These are phyloP conservation scores for Epinotia brunnichana DNA, from an alignment of 2,888 invertebrate genomes.

Conservation along the genomic window DNA sequence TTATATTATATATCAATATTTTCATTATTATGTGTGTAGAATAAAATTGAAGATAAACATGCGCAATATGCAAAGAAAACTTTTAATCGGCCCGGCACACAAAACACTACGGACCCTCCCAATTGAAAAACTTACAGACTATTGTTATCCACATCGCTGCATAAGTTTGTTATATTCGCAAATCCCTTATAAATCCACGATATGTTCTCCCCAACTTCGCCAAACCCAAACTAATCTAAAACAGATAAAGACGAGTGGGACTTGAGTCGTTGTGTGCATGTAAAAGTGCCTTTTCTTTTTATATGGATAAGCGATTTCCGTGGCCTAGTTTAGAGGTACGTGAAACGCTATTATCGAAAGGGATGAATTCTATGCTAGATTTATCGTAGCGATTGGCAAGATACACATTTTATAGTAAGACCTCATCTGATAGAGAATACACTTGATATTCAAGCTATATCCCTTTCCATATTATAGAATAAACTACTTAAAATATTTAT, in stretches of 20 bases:
- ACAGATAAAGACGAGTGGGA: constrained; percentile 80
- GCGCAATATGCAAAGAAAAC: background rate
- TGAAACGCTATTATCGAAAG: constrained; percentile 6
- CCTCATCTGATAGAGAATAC: background rate
- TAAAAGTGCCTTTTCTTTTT: constrained; percentile 71
- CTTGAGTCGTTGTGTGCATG: constrained; percentile 72
- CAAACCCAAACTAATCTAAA: constrained; percentile 80
- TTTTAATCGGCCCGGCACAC: constrained; percentile 8
- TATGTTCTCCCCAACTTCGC: constrained; percentile 68
- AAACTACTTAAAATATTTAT: too few relatives aligned
- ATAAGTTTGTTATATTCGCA: constrained; percentile 60
- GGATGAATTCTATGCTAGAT: constrained; percentile 9
- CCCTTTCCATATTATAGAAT: too few relatives aligned
- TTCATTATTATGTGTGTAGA: background rate
- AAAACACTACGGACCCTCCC: constrained; percentile 50
- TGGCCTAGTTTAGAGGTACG: constrained; percentile 52
- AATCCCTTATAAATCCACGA: constrained; percentile 69
- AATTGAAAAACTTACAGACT: constrained; percentile 74
- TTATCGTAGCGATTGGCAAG: background rate
- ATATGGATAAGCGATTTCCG: constrained; percentile 71
- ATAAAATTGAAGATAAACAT: background rate
- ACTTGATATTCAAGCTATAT: background rate
- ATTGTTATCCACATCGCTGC: constrained; percentile 61
- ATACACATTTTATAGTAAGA: background rate
- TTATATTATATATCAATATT: too few relatives aligned